phyloP scores from a whole-genome alignment of 2,113 vertebrate species.

The Myodes glareolus region DNA sequence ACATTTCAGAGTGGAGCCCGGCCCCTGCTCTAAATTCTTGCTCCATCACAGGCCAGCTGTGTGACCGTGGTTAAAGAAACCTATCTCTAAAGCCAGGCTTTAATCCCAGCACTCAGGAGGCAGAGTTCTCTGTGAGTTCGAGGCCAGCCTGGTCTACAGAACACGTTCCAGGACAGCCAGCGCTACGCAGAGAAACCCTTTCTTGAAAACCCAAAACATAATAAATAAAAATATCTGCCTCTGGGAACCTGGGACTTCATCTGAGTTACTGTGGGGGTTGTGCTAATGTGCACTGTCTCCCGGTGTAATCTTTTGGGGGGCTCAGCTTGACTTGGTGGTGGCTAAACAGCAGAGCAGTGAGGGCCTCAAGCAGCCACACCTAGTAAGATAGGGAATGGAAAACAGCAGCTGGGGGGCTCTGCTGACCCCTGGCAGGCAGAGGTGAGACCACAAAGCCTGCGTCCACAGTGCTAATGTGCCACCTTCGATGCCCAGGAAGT shows the following conservation, averaged over 20 bases:
- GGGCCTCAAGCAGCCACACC: neutral
- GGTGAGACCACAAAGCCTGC: neutral
- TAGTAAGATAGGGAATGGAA: neutral
- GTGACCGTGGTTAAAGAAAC: neutral
- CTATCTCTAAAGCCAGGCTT: neutral
- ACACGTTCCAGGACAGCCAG: neutral
- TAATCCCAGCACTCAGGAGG: neutral
- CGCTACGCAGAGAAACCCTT: neutral
- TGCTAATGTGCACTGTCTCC: neutral
- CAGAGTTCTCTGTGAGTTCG: neutral
- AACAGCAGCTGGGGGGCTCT: neutral
- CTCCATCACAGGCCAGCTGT: neutral
- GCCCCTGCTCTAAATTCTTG: neutral
- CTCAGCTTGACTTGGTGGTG: neutral
- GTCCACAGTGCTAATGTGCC: neutral
- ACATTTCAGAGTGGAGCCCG: neutral
- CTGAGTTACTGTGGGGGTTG: neutral
- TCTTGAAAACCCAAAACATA: neutral
- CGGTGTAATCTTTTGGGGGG: too few species aligned
- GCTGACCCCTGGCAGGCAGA: neutral
- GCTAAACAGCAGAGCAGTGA: neutral
- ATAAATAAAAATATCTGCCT: constrained; percentile 21
- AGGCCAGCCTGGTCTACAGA: neutral
- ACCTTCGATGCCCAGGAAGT: neutral
- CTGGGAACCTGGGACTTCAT: neutral